Base-by-base conservation (phyloP, 1,140 invertebrate genomes). In the Sycophila sp. region DNA sequence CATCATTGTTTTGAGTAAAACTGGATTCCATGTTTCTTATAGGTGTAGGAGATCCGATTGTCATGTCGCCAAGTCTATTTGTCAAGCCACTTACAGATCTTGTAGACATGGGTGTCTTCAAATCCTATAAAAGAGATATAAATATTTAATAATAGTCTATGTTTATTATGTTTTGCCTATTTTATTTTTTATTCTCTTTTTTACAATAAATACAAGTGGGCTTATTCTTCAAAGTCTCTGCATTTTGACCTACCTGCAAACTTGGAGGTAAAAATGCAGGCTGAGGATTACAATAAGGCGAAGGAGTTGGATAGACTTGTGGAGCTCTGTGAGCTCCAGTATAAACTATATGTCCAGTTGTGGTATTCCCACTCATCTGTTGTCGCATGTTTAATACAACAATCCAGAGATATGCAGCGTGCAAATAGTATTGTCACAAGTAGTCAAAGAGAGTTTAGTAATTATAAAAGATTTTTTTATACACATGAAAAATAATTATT, bases 11-110 rank as follows among this genome's bases (percentile, higher is more conserved):
- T 38, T 89, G 88, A 6, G 87, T 89, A 45, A 90, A 87, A 53
- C 89, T 88, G 8, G 91, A 91, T 73, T 94, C 92, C 82, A 92
- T 90, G 60, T 91, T 90, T 80, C 87, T 90, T 32, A 83, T 72
- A 26, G 83, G 82, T 7, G 83, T 83, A 26, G 82, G 80, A 34
- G 84, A 85, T 45, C 79, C 81, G 53, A 86, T 79, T 28, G 84
- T 86, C 75, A 86, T 79, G 8, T 86, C 85, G 6, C 85, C 83
- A 47, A 86, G 79, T 24, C 81, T 78, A 72, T 83, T 86, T 53
- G 83, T 86, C 75, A 85, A 79, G 24, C 76, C 82, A 62, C 82
- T 85, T 51, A 83, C 77, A 40, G 85, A 85, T 51, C 56, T 6
- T 80, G 81, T 83, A 78, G 73, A 89, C 79, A 81, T 85, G 79